Evolutionary conservation across 1,140 invertebrate species (phyloP).

Genomic region (Arctopsyche grandis): DNA sequence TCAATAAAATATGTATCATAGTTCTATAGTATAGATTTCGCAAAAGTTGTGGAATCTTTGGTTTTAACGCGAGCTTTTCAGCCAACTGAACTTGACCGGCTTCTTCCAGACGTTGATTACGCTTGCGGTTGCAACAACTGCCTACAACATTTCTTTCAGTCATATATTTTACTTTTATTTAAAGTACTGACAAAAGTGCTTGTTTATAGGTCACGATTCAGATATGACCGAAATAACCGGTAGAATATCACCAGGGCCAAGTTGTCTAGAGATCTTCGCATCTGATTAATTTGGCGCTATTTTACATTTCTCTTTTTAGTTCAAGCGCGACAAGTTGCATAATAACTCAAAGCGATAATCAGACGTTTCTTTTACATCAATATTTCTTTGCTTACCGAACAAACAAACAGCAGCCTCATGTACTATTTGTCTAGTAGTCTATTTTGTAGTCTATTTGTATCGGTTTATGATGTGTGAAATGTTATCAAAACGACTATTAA

Average conservation of each 20-base stretch:
- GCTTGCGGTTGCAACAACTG: too few species aligned
- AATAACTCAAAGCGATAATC: background rate
- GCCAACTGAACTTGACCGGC: slow-evolving; percentile 2
- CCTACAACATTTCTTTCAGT: too few species aligned
- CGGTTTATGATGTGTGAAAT: slow-evolving; percentile 25
- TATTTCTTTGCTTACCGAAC: too few species aligned
- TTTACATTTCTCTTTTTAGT: background rate
- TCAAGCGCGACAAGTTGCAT: background rate
- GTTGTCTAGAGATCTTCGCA: background rate
- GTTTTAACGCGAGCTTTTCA: background rate
- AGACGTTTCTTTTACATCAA: background rate
- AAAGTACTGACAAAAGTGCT: too few species aligned
- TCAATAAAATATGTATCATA: too few species aligned
- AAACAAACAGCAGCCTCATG: too few species aligned
- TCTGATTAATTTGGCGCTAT: background rate
- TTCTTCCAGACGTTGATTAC: too few species aligned
- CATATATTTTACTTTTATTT: too few species aligned
- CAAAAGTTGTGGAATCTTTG: too few species aligned
- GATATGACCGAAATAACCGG: background rate
- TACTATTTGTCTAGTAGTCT: too few species aligned
- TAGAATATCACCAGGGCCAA: background rate
- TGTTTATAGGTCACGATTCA: too few species aligned
- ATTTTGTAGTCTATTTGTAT: background rate
- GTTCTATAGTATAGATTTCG: too few species aligned
- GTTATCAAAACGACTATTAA: slow-evolving; percentile 11